phyloP scores from a whole-genome alignment of 2,113 vertebrate genomes.

The Shinisaurus crocodilurus region DNA sequence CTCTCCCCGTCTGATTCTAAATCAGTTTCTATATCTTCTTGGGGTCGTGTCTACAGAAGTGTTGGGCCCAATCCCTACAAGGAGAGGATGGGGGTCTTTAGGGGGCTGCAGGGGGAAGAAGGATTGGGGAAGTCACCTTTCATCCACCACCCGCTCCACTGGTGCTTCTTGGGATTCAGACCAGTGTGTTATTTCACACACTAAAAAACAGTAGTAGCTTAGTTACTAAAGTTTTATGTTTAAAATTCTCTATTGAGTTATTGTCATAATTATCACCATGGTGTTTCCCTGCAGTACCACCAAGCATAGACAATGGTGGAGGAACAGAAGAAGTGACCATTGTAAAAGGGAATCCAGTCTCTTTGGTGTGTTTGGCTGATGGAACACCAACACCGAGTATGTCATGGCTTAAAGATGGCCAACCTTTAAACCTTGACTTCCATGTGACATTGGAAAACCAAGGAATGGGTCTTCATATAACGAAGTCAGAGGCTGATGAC shows the following conservation, averaged over 20 bases:
- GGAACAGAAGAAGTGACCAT: slow-evolving; percentile 87
- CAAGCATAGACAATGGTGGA: slow-evolving; percentile 85
- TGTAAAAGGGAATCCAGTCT: slow-evolving; percentile 78
- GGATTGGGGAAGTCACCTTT: background rate
- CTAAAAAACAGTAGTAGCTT: background rate
- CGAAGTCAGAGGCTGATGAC: slow-evolving; percentile 72
- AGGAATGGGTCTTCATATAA: slow-evolving; percentile 85
- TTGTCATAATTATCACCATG: background rate
- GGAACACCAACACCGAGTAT: slow-evolving; percentile 86
- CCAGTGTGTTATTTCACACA: background rate
- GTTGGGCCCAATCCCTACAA: too few species aligned
- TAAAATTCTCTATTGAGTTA: background rate
- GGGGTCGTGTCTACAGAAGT: too few species aligned
- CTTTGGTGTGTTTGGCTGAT: slow-evolving; percentile 83
- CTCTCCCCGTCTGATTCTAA: too few species aligned
- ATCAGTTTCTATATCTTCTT: too few species aligned
- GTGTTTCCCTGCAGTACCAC: slow-evolving; percentile 81
- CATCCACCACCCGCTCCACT: background rate
- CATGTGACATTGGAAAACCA: slow-evolving; percentile 72
- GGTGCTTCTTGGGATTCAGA: background rate
- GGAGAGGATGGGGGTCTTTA: too few species aligned
- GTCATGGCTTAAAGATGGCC: slow-evolving; percentile 88
- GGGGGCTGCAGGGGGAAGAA: background rate
- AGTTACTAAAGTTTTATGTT: background rate
- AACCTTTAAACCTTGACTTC: slow-evolving; percentile 59